These are phyloP conservation scores for Glyptemys insculpta DNA, from an alignment of 2,797 vertebrate genomes.

Conservation along the genomic window DNA sequence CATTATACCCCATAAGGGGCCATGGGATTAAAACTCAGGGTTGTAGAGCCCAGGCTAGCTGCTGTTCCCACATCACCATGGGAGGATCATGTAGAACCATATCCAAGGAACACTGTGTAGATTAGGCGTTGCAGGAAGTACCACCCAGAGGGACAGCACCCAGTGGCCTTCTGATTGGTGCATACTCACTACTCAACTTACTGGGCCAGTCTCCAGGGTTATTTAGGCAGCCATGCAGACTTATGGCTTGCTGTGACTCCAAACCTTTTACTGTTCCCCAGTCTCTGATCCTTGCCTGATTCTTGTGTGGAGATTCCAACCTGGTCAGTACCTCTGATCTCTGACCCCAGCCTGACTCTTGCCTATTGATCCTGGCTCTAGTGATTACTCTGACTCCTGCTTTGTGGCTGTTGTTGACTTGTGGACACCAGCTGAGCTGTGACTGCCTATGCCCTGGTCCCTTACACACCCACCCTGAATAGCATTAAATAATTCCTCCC, in stretches of 20 bases:
- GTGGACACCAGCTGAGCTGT: not conserved
- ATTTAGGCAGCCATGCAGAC: not conserved
- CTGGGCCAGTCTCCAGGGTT: not conserved
- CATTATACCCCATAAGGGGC: not conserved
- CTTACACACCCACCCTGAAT: constrained; percentile 16
- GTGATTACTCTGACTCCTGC: not conserved
- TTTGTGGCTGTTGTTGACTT: not conserved
- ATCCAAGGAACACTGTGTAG: not conserved
- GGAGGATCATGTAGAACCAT: not conserved
- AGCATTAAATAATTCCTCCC: constrained; percentile 22
- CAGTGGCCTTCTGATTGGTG: not conserved
- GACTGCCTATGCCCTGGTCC: not conserved
- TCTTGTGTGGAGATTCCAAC: not conserved
- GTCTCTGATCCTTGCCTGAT: not conserved
- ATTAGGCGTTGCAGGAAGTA: not conserved
- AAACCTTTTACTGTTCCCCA: not conserved
- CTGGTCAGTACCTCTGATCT: not conserved
- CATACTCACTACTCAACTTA: not conserved
- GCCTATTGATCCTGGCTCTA: not conserved
- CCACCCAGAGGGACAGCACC: not conserved
- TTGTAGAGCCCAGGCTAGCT: not conserved
- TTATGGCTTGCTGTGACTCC: not conserved
- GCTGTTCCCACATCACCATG: not conserved
- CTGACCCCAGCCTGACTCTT: not conserved
- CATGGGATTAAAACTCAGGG: not conserved